Evolutionary conservation across 2,888 invertebrate species (phyloP).

Genomic region (Galeopsomyia nigrocyanea): DNA sequence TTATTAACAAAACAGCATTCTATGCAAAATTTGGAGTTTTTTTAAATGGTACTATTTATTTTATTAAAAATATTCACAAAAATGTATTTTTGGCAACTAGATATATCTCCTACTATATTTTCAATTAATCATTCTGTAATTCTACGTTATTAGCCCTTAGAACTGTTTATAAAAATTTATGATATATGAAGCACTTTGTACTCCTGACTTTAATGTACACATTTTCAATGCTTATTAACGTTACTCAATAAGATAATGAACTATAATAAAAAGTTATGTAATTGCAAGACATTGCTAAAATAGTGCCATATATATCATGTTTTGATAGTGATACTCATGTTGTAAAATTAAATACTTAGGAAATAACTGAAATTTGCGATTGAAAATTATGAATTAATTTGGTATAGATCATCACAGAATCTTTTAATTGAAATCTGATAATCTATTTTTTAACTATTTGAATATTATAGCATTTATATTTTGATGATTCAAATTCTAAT

Average conservation of each 20-base stretch:
- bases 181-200: conserved; percentile 36
- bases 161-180: conserved; percentile 38
- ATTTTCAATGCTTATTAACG: conserved; percentile 16
- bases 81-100: conserved; percentile 41
- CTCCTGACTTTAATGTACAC: conserved; percentile 27
- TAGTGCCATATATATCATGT: no score
- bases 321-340: no score
- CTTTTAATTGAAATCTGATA: no score
- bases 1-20: conserved; percentile 38
- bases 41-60: conserved; percentile 1
- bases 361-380: no score
- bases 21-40: conserved; percentile 25
- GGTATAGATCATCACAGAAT: conserved; percentile 26
- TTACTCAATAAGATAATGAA: conserved; percentile 21
- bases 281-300: conserved; percentile 9
- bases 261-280: conserved; percentile 19
- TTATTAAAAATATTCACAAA: conserved; percentile 25
- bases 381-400: no score
- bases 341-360: no score
- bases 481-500: background rate
- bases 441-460: no score
- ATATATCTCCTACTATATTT: conserved; percentile 25
- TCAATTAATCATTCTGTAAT: conserved; percentile 12
- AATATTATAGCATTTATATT: conserved; percentile 1
- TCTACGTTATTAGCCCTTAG: conserved; percentile 30